Base-by-base conservation (phyloP, 2,797 vertebrate genomes). In the Helarctos malayanus region DNA sequence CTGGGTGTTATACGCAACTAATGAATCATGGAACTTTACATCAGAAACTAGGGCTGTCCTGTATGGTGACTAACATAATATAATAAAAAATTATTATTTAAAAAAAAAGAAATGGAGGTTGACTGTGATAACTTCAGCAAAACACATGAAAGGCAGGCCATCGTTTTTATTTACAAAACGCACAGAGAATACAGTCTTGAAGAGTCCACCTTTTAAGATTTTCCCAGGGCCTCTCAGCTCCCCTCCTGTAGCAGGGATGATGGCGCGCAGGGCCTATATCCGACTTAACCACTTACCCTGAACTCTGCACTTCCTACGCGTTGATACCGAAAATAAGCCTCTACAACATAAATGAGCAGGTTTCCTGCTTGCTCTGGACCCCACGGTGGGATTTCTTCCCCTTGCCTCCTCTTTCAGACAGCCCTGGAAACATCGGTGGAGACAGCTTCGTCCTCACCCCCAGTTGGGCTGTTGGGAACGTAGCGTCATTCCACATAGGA, bases 91-190 rank as follows among this genome's bases (percentile, higher is more conserved):
- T 41, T 41, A 41, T 41, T 41, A 41, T 41, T 41, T 41, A 5
- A 41, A 41, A 41, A 41, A 41, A 41, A 41, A 41, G 41, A 10
- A 57, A 57, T 23, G 61, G 29, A 90, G 54, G 54, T n/a, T 35
- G 45, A 84, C 79, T 90, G 63, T 75, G 82, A 84, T 54, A 89
- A 96, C 69, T 35, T 75, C 19, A 83, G 61, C 27, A 89, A 89
- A 82, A 73, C 65, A 9, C 47, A 54, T 0, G 25, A 79, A 73
- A 93, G 41, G 57, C 18, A 78, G 79, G 61, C 41, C 76, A 45
- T 71, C 57, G 61, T 84, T 79, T 82, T 29, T 65, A 19, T 83
- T 91, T 61, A 73, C 18, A 81, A 81, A 93, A 57, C 61, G 57
- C 13, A 56, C 15, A 56, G 57, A 81, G 49, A 69, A 59, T 52